These are phyloP conservation scores for Sus cebifrons DNA, from an alignment of 2,797 vertebrate species.

Conservation along the genomic window DNA sequence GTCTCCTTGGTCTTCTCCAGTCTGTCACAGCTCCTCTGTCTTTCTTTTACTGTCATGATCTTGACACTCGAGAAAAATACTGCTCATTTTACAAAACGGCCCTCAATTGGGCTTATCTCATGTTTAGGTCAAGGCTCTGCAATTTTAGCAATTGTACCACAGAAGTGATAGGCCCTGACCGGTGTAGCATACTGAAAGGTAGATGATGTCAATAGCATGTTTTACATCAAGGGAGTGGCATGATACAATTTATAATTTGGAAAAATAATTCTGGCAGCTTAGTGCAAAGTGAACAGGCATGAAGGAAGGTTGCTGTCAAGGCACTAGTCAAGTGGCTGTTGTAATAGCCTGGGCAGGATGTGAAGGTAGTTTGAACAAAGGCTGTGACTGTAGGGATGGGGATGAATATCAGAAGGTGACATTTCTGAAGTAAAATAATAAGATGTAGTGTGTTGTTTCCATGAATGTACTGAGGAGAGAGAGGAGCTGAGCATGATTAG, in stretches of 20 bases:
- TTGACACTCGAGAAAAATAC: background rate
- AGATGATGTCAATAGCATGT: background rate
- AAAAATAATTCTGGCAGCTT: background rate
- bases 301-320: background rate
- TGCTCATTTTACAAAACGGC: background rate
- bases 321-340: background rate
- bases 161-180: background rate
- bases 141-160: background rate
- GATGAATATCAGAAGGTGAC: conserved; percentile 12
- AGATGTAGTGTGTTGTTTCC: background rate
- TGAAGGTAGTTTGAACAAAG: background rate
- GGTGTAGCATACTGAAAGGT: background rate
- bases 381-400: background rate
- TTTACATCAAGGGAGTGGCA: background rate
- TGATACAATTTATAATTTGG: background rate
- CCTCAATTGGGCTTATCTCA: background rate
- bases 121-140: background rate
- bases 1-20: background rate
- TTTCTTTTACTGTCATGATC: background rate
- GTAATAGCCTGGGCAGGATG: background rate
- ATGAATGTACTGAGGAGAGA: background rate
- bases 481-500: background rate
- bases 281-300: background rate
- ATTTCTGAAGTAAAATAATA: background rate
- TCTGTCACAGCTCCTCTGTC: background rate